Evolutionary conservation across 2,113 vertebrate genomes (phyloP).

Genomic region (Hippoglossus stenolepis): DNA sequence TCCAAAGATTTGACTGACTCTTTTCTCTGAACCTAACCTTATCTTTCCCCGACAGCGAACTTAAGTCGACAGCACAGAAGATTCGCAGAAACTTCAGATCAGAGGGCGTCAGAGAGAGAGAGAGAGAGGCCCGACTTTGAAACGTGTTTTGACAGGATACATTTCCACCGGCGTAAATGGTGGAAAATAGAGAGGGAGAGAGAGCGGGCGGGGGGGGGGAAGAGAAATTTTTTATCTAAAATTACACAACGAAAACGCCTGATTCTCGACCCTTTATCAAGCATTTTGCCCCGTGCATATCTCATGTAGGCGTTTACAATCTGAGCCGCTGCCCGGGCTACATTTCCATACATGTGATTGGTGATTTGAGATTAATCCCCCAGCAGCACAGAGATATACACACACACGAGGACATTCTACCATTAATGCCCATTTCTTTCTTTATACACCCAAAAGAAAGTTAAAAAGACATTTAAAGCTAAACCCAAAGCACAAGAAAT

Average conservation of each 20-base stretch:
- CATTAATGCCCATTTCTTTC: conserved; percentile 1
- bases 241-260: conserved; percentile 45
- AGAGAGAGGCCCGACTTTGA: conserved; percentile 70
- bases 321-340: conserved; percentile 16
- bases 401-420: conserved; percentile 5
- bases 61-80: conserved; percentile 68
- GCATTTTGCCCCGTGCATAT: conserved; percentile 27
- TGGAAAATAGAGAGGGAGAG: conserved; percentile 37
- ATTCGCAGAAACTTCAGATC: conserved; percentile 74
- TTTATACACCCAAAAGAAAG: conserved; percentile 25
- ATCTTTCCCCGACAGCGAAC: conserved; percentile 72
- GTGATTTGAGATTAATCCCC: conserved; percentile 15
- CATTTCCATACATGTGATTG: conserved; percentile 21
- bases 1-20: conserved; percentile 53
- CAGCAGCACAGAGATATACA: conserved; percentile 5
- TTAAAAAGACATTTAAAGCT: conserved; percentile 51
- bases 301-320: conserved; percentile 10
- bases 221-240: conserved; percentile 47
- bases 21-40: conserved; percentile 63
- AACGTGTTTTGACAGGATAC: conserved; percentile 73
- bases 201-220: background rate
- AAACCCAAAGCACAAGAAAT: conserved; percentile 59
- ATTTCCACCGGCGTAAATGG: conserved; percentile 56
- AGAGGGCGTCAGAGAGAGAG: conserved; percentile 62
- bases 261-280: conserved; percentile 12